Percentiles rank a stretch among this genome's conserved stretches.
Conservation (phyloP, 2,888 invertebrate genomes). For the Hoplodrina blanda region DNA sequence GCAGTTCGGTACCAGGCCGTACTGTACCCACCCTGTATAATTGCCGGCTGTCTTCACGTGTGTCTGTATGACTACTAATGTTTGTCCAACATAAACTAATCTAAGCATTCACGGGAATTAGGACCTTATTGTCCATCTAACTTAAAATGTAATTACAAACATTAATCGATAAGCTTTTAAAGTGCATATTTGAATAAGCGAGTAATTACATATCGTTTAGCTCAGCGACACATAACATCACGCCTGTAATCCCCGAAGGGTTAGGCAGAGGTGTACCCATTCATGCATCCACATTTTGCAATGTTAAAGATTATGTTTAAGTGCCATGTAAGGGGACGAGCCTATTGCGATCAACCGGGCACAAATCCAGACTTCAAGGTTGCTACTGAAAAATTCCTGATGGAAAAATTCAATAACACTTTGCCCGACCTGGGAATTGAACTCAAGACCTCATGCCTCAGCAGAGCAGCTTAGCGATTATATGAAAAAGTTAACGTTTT, state of each 20-base stretch:
- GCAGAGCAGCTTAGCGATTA: neutral
- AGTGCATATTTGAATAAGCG: constrained; percentile 13
- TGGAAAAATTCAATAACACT: too few species aligned
- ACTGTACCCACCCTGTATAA: constrained; percentile 83
- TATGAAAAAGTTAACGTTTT: constrained; percentile 49
- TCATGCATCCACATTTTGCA: too few species aligned
- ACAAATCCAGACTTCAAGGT: too few species aligned
- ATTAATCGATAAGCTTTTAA: constrained; percentile 11
- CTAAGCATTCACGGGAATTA: neutral
- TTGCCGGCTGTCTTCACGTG: constrained; percentile 84
- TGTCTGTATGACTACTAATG: constrained; percentile 75
- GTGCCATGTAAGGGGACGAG: too few species aligned
- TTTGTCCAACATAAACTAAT: constrained; percentile 49
- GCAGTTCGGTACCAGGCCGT: constrained; percentile 85
- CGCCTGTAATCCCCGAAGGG: too few species aligned
- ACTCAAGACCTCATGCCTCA: too few species aligned
- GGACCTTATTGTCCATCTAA: constrained; percentile 6
- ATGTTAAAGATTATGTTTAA: too few species aligned
- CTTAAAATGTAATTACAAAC: neutral
- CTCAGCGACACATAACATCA: too few species aligned
- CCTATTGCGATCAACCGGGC: too few species aligned
- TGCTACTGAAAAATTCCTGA: too few species aligned
- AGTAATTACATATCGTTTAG: neutral
- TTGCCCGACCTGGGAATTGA: too few species aligned
- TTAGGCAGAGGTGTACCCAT: too few species aligned